phyloP scores from a whole-genome alignment of 53 echinoderm and acorn worm genomes.

The Patiria pectinifera region DNA sequence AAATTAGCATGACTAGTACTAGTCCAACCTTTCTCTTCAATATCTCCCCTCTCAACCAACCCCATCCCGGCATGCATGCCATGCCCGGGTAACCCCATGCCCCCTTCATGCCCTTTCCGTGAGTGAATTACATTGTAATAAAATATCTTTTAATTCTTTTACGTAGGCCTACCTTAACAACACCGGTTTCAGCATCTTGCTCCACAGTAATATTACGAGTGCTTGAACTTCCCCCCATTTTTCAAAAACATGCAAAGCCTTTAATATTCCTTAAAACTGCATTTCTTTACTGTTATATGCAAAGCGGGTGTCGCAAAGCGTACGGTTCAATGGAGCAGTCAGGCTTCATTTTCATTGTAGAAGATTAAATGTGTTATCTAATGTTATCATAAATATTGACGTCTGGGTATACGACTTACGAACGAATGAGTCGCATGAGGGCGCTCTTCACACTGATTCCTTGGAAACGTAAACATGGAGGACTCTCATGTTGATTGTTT shows the following conservation, averaged over 20 bases:
- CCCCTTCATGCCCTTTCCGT: not conserved
- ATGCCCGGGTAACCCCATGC: not conserved
- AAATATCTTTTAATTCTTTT: not conserved
- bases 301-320: not conserved
- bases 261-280: not conserved
- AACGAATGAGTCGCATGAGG: not conserved
- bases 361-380: not conserved
- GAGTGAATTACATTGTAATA: too few species aligned
- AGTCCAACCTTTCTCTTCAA: too few species aligned
- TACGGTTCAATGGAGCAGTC: not conserved
- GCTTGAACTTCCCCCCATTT: constrained; percentile 66
- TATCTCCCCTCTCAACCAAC: not conserved
- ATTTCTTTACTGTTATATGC: not conserved
- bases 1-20: too few species aligned
- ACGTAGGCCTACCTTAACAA: constrained; percentile 73
- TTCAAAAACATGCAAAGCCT: not conserved
- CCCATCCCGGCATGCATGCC: not conserved
- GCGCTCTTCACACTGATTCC: constrained; percentile 39
- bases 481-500: constrained; percentile 26
- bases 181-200: constrained; percentile 87
- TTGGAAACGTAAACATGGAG: constrained; percentile 66
- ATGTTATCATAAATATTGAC: not conserved
- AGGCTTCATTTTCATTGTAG: not conserved
- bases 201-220: constrained; percentile 83
- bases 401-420: constrained; percentile 10